Evolutionary conservation across 2,888 invertebrate species (phyloP), one percentile per base, ranked within the genome.

Genomic region (Torymus aiolomorphi): DNA sequence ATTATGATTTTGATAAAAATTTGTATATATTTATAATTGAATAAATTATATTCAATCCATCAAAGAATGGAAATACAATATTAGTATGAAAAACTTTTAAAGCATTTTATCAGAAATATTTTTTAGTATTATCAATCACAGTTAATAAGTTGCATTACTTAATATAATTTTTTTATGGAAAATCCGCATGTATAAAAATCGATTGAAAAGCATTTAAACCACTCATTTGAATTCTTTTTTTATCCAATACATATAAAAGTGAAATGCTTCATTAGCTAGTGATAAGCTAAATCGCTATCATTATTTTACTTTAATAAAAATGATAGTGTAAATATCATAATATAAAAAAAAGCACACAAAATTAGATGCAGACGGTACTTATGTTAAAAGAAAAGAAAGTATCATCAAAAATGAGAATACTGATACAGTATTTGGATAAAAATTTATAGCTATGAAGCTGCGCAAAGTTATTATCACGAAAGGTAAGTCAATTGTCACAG

Each of bases 361-460:
- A 82, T 78, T 75, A 62, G 16, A 63, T 71, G 70, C 80, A 65
- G 72, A 20, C 16, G 67, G 72, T 65, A 74, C 71, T 80, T 81
- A 79, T 13, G 20, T 71, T 73, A 74, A 57, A 82, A 78, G 80
- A 78, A 69, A 75, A 24, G 24, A 72, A 73, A 66, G 77, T 62
- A 72, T 42, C 61, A 76, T 78, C 63, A 75, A 80, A 81, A 80
- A 76, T 80, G 74, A 84, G 85, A 89, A 89, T 89, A 89, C 89
- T 89, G 89, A 86, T 85, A 84, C 84, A 85, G 82, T 85, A 86
- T 85, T 83, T 85, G 82, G 84, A 86, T 82, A 83, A 84, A 84
- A 81, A 84, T 82, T 82, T 81, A 83, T 80, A 83, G 84, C 80
- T 83, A 82, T 84, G 85, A 86, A 86, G 86, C 83, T 86, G 85